Percentiles rank a stretch among this genome's conserved stretches.
Evolutionary conservation across 2,113 vertebrate genomes (phyloP).

Genomic region (Puffinus mauretanicus): DNA sequence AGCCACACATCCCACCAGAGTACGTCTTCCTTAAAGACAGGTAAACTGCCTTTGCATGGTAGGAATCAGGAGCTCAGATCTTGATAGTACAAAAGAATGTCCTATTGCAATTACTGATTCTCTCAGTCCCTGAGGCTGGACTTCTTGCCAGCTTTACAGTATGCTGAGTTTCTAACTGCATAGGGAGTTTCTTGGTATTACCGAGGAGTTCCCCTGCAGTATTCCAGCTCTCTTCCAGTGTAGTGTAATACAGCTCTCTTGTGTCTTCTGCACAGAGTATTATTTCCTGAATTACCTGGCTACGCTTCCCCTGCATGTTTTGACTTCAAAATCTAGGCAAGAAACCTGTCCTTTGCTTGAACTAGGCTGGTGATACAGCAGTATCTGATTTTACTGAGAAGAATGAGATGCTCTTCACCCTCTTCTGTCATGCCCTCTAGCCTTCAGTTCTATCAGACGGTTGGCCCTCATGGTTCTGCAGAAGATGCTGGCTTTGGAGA

Average conservation of each 20-base stretch:
- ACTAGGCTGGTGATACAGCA: not conserved
- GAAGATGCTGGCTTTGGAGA: conserved; percentile 69
- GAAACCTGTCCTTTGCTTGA: not conserved
- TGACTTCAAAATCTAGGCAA: not conserved
- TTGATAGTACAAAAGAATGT: not conserved
- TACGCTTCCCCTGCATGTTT: not conserved
- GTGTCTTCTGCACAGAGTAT: not conserved
- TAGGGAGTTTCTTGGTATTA: not conserved
- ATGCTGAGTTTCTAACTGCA: not conserved
- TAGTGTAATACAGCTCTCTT: not conserved
- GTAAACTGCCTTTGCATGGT: not conserved
- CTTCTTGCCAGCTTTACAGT: not conserved
- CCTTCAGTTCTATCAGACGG: conserved; percentile 41
- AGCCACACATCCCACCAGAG: conserved; percentile 73
- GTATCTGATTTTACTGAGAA: not conserved
- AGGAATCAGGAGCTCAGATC: not conserved
- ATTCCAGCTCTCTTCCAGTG: not conserved
- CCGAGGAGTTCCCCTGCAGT: not conserved
- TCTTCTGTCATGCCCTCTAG: conserved; percentile 22
- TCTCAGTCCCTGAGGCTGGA: not conserved
- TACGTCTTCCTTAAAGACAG: conserved; percentile 74
- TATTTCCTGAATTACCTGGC: not conserved
- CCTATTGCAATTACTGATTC: not conserved
- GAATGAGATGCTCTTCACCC: not conserved
- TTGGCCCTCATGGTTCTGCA: conserved; percentile 65